Percentiles rank a stretch among this genome's conserved stretches.
phyloP scores from a whole-genome alignment of 2,797 vertebrate species.

The Meda fulgida region DNA sequence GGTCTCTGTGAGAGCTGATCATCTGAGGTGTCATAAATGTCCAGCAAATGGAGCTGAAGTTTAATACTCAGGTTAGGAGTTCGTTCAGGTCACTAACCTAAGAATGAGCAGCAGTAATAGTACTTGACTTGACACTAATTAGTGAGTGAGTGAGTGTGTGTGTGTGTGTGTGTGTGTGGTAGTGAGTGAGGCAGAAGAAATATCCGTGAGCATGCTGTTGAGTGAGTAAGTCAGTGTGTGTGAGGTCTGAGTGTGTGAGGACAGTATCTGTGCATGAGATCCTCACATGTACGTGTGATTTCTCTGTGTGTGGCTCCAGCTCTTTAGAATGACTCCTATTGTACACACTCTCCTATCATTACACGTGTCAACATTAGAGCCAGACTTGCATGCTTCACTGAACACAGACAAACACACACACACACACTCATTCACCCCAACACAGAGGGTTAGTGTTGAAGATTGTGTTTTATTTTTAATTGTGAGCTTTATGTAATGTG shows the following conservation, averaged over 20 bases:
- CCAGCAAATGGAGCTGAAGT: neutral
- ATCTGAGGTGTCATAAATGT: neutral
- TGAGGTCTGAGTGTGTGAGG: slow-evolving; percentile 57
- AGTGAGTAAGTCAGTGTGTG: slow-evolving; percentile 24
- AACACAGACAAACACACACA: slow-evolving; percentile 60
- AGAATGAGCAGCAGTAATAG: neutral
- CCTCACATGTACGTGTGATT: slow-evolving; percentile 76
- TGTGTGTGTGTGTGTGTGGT: slow-evolving; percentile 26
- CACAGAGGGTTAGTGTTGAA: slow-evolving; percentile 5
- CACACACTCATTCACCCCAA: slow-evolving; percentile 57
- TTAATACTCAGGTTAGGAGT: neutral
- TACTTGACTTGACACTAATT: slow-evolving; percentile 3
- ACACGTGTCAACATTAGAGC: slow-evolving; percentile 76
- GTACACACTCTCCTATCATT: slow-evolving; percentile 75
- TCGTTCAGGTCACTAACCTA: neutral
- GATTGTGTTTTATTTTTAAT: slow-evolving; percentile 19
- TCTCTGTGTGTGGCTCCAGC: slow-evolving; percentile 77
- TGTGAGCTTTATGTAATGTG: neutral
- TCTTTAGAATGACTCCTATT: slow-evolving; percentile 74
- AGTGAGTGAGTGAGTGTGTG: slow-evolving; percentile 25
- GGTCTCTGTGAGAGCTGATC: neutral
- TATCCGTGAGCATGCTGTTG: slow-evolving; percentile 11
- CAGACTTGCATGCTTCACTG: slow-evolving; percentile 60
- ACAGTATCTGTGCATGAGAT: slow-evolving; percentile 52
- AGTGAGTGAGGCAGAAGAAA: slow-evolving; percentile 23